A percentile compares a stretch with the other conserved stretches of the same genome.
Conservation (phyloP, 2,113 vertebrate species). For the Notarius lentiginosus region DNA sequence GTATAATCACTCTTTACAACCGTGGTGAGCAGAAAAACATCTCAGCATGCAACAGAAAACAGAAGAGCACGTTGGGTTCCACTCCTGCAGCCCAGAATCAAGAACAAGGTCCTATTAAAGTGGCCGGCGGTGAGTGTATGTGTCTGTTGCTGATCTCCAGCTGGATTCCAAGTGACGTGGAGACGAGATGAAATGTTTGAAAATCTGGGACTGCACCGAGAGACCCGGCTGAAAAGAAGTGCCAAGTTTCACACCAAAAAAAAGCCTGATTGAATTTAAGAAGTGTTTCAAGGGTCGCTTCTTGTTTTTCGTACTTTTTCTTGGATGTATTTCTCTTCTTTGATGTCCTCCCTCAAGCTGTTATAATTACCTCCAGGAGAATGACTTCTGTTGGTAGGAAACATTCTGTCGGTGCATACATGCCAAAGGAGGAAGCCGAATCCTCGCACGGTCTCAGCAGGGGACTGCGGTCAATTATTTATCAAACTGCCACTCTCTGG, state of each 20-base stretch:
- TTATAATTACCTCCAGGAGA: not conserved
- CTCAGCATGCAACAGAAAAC: too few relatives aligned
- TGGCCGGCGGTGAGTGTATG: not conserved
- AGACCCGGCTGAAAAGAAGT: not conserved
- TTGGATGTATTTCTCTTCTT: not conserved
- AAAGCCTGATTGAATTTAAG: not conserved
- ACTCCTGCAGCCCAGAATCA: too few relatives aligned
- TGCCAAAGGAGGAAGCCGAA: conserved; percentile 6
- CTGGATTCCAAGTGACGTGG: not conserved
- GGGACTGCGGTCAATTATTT: conserved; percentile 28
- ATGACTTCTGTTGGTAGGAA: not conserved
- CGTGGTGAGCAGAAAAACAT: too few relatives aligned
- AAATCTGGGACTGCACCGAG: not conserved
- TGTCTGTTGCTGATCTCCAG: not conserved
- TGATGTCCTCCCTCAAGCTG: not conserved
- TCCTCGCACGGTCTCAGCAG: conserved; percentile 3
- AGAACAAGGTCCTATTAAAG: too few relatives aligned
- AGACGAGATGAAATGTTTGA: not conserved
- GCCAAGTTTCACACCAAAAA: too few relatives aligned
- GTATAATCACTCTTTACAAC: too few relatives aligned
- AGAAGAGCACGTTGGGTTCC: too few relatives aligned
- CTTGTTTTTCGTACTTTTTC: not conserved
- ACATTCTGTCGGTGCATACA: conserved; percentile 4
- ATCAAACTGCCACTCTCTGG: conserved; percentile 33
- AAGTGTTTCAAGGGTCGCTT: not conserved